Conservation (phyloP, 1,140 invertebrate species). For the Lysiphlebus fabarum region DNA sequence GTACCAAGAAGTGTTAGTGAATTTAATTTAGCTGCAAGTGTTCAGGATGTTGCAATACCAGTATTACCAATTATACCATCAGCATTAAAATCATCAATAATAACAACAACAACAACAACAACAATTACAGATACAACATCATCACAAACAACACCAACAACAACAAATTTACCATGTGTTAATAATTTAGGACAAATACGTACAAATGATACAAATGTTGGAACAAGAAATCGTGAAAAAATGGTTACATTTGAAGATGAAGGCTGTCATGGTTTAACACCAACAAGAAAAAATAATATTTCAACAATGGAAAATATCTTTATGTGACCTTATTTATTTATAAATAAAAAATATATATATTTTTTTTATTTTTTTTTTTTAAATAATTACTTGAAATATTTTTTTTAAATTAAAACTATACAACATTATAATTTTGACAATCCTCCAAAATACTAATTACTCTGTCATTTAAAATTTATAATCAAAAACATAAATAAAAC, state of each 20-base stretch:
- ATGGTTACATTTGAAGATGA: slow-evolving; percentile 82
- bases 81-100: slow-evolving; percentile 34
- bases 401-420: no score
- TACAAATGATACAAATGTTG: slow-evolving; percentile 37
- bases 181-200: slow-evolving; percentile 30
- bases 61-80: slow-evolving; percentile 40
- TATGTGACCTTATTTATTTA: slow-evolving; percentile 58
- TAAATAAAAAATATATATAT: not conserved
- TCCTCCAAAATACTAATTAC: not conserved
- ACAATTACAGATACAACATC: slow-evolving; percentile 24
- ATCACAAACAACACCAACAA: slow-evolving; percentile 35
- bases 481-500: not conserved
- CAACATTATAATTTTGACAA: not conserved
- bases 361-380: not conserved
- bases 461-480: no score
- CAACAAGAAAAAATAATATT: slow-evolving; percentile 45
- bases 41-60: slow-evolving; percentile 53
- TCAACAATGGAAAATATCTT: slow-evolving; percentile 58
- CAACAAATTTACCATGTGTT: slow-evolving; percentile 7
- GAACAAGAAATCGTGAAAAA: slow-evolving; percentile 63
- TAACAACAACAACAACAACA: not conserved
- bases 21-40: slow-evolving; percentile 67
- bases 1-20: slow-evolving; percentile 78
- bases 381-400: slow-evolving; percentile 1
- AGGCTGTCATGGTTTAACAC: slow-evolving; percentile 44